Evolutionary conservation across 2,797 vertebrate species (phyloP), one percentile per base, ranked within the genome.

Genomic region (Centropyge bicolor): DNA sequence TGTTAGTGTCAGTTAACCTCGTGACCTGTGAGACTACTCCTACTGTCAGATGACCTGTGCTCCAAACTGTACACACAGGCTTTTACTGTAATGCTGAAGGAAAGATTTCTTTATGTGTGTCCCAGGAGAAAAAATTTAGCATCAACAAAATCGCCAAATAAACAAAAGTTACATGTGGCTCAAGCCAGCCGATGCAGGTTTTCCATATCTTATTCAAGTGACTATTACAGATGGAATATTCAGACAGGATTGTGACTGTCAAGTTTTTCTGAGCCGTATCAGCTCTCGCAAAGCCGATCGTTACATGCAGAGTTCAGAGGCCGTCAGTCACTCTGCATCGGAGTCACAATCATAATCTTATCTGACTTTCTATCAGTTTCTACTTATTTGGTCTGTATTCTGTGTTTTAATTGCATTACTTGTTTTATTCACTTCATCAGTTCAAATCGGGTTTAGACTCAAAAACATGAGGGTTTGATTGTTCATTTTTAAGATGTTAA

Each of bases 1-100:
- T 70, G 70, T 85, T 85, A 83, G 73, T 77, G 70, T 81, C 74
- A 66, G 45, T 86, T 82, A 84, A 82, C 72, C 84, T 75, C 22
- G 17, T 79, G 68, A 79, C 41, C 61, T 77, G 55, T 41, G 46
- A 73, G 64, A 67, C 57, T 27, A 73, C 31, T 13, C 12, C 41
- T 68, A 12, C 31, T 76, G 73, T 86, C 62, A 27, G 56, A 31
- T 78, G 73, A 67, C 74, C 79, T 36, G 59, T 40, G 60, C 31
- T 69, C n/a, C 22, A 57, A 56, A 62, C 63, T 48, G n/a, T 36
- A 19, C 36, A 56, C 45, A 48, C 35, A 68, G 36, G 48, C 56
- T 59, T 74, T 77, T 24, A 35, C 36, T 68, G 66, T 16, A 3
- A 74, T 51, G 56, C 27, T 27, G 27, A 27, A 40, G 46, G 46